These are phyloP conservation scores for Epinotia demarniana DNA, from an alignment of 2,888 invertebrate species.

Conservation along the genomic window DNA sequence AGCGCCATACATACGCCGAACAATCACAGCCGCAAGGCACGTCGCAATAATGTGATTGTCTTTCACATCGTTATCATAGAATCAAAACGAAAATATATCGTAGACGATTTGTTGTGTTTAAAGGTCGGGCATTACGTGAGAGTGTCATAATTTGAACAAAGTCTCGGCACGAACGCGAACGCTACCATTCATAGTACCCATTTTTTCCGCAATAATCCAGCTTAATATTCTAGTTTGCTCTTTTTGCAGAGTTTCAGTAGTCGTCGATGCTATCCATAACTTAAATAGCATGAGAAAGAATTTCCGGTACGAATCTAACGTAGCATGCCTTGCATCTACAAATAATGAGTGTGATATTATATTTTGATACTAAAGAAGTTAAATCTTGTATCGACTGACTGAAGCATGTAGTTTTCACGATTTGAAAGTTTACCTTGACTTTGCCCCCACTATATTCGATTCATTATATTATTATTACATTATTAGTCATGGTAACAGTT, in stretches of 20 bases:
- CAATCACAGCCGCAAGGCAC: too few relatives aligned
- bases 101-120: background rate
- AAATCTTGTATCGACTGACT: conserved; percentile 65
- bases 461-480: conserved; percentile 50
- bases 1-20: too few relatives aligned
- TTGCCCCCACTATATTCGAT: conserved; percentile 49
- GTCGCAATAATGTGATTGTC: too few relatives aligned
- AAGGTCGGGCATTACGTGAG: background rate
- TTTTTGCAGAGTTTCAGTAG: conserved; percentile 22
- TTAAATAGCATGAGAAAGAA: conserved; percentile 56
- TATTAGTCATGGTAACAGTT: conserved; percentile 35
- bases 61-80: too few relatives aligned
- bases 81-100: too few relatives aligned
- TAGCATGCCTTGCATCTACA: conserved; percentile 57
- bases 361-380: conserved; percentile 47
- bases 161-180: background rate
- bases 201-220: conserved; percentile 8
- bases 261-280: conserved; percentile 17
- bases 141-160: background rate
- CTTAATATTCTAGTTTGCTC: background rate
- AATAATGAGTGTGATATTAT: conserved; percentile 54
- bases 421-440: conserved; percentile 51
- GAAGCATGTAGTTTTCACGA: conserved; percentile 66
- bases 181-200: background rate
- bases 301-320: conserved; percentile 49